Evolutionary conservation across 1,140 invertebrate species (phyloP).

Genomic region (Papilio xuthus): DNA sequence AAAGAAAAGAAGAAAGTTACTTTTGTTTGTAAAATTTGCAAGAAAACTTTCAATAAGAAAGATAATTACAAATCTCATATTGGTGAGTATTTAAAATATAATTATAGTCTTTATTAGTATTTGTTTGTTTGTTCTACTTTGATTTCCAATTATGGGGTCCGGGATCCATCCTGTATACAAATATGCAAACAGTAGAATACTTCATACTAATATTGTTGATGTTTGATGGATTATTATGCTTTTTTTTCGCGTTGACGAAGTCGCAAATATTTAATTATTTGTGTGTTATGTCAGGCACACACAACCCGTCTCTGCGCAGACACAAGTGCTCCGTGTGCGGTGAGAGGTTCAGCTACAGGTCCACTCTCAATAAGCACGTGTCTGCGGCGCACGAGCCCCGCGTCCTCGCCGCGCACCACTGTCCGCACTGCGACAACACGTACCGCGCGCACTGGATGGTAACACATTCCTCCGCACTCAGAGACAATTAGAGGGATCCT

Average conservation of each 20-base stretch:
- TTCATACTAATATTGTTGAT: no score
- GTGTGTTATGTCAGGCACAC: conserved; percentile 50
- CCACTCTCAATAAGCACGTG: conserved; percentile 68
- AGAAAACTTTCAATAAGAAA: conserved; percentile 73
- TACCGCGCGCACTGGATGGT: conserved; percentile 64
- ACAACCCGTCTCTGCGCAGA: conserved; percentile 54
- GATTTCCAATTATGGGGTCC: no score
- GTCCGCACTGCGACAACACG: conserved; percentile 44
- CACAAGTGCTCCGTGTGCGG: conserved; percentile 61
- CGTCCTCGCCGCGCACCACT: conserved; percentile 48
- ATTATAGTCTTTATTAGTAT: no score
- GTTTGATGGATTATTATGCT: no score
- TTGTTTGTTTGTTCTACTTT: no score
- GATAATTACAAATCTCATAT: conserved; percentile 75
- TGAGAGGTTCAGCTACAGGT: conserved; percentile 63
- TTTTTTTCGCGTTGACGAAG: no score
- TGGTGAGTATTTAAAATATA: conserved; percentile 52
- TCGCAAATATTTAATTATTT: background rate
- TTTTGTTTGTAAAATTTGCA: conserved; percentile 66
- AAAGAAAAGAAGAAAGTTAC: conserved; percentile 45
- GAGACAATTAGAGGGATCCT: no score
- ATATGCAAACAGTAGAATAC: no score
- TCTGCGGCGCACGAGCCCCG: conserved; percentile 47
- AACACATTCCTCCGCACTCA: conserved; percentile 38
- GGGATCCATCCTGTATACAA: no score